Conservation (phyloP, 2,797 vertebrate species). For the Rhabdophis nuchalis region DNA sequence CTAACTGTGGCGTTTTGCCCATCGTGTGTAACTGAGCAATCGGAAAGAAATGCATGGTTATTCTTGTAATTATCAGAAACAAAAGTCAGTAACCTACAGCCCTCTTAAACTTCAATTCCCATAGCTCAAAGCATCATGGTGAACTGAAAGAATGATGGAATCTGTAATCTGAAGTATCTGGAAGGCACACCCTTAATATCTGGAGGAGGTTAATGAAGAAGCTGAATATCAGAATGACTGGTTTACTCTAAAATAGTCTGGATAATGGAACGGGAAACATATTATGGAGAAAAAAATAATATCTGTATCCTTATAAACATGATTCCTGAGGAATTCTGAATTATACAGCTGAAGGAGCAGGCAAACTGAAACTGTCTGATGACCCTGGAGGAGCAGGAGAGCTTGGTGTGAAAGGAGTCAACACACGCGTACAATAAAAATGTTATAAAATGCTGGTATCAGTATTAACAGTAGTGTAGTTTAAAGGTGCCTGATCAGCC, state of each 20-base stretch:
- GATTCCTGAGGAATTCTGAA: background rate
- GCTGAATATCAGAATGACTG: background rate
- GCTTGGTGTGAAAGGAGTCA: background rate
- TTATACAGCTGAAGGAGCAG: background rate
- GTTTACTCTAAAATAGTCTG: background rate
- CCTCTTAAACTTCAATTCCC: background rate
- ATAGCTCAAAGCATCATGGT: background rate
- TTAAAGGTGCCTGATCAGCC: background rate
- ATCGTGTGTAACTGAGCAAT: background rate
- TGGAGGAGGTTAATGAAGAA: background rate
- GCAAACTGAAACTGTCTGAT: background rate
- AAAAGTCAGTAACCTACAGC: background rate
- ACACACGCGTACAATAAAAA: background rate
- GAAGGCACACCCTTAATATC: background rate
- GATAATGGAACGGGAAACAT: background rate
- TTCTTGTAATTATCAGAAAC: background rate
- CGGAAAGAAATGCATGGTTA: background rate
- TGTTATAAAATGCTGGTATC: background rate
- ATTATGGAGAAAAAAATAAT: background rate
- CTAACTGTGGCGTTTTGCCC: background rate
- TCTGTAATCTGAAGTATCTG: background rate
- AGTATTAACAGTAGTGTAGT: background rate
- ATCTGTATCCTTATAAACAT: background rate
- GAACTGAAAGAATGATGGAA: background rate
- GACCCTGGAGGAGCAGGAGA: background rate